phyloP scores from a whole-genome alignment of 2,888 invertebrate species.

The Lingula anatina region DNA sequence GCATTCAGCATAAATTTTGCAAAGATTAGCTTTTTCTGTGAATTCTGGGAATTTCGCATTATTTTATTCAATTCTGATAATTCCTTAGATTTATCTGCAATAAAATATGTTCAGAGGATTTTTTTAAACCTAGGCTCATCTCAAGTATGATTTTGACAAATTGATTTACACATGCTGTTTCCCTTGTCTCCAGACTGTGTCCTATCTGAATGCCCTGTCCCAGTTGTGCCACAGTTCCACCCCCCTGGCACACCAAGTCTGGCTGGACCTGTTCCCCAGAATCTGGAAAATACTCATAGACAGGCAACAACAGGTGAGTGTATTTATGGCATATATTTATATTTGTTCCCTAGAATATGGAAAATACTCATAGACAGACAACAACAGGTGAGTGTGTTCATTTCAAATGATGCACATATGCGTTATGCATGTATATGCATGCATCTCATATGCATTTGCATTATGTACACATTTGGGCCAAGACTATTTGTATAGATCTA shows the following conservation, averaged over 20 bases:
- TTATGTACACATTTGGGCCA: too few species aligned
- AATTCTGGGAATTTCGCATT: too few species aligned
- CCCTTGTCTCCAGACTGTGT: slow-evolving; percentile 60
- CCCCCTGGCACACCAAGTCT: slow-evolving; percentile 79
- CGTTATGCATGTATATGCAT: too few species aligned
- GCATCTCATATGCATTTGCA: too few species aligned
- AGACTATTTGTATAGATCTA: too few species aligned
- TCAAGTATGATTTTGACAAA: background rate
- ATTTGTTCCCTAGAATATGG: slow-evolving; percentile 84
- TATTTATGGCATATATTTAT: slow-evolving; percentile 79
- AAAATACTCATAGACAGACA: slow-evolving; percentile 78
- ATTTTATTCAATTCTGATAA: too few species aligned
- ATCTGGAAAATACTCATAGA: slow-evolving; percentile 84
- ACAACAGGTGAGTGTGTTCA: slow-evolving; percentile 62
- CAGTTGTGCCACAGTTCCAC: slow-evolving; percentile 93
- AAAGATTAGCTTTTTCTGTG: too few species aligned
- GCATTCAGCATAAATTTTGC: too few species aligned
- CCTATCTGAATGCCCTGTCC: slow-evolving; percentile 74
- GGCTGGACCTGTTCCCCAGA: slow-evolving; percentile 81
- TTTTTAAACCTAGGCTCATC: too few species aligned
- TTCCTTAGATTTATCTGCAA: too few species aligned
- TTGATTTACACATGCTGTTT: background rate
- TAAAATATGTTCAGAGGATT: too few species aligned
- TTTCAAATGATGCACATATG: too few species aligned
- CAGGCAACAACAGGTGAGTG: slow-evolving; percentile 67